These are phyloP conservation scores for Cremastinae sp. DNA, from an alignment of 2,888 invertebrate species.

Conservation along the genomic window DNA sequence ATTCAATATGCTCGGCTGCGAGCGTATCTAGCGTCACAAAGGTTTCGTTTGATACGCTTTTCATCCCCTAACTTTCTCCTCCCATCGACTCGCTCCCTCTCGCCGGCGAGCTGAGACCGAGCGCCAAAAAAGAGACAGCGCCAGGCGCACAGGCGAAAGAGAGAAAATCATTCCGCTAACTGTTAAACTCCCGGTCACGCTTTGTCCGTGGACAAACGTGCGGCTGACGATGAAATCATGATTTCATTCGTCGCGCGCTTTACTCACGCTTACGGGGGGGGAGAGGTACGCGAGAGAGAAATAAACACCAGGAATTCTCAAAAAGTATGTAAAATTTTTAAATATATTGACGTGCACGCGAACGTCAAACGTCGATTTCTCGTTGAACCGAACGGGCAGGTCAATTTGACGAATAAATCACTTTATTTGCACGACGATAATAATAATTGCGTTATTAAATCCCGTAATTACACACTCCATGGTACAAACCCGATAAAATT, in stretches of 20 bases:
- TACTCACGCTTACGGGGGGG: constrained; percentile 36
- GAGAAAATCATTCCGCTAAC: constrained; percentile 56
- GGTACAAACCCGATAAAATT: too few species aligned
- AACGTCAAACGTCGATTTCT: too few species aligned
- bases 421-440: too few species aligned
- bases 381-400: too few species aligned
- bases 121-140: constrained; percentile 4
- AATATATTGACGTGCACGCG: neutral
- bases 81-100: constrained; percentile 8
- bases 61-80: constrained; percentile 1
- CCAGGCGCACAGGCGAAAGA: constrained; percentile 35
- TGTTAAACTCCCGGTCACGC: constrained; percentile 52
- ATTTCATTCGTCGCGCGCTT: constrained; percentile 59
- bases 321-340: neutral
- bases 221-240: constrained; percentile 61
- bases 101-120: constrained; percentile 5
- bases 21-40: constrained; percentile 60
- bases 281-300: constrained; percentile 6
- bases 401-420: too few species aligned
- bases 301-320: neutral
- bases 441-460: too few species aligned
- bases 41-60: constrained; percentile 61
- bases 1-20: constrained; percentile 58
- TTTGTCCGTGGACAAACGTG: constrained; percentile 48
- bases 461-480: too few species aligned